A percentile compares a stretch with the other conserved stretches of the same genome.
phyloP scores from a whole-genome alignment of 2,113 vertebrate genomes.

The Solea senegalensis region DNA sequence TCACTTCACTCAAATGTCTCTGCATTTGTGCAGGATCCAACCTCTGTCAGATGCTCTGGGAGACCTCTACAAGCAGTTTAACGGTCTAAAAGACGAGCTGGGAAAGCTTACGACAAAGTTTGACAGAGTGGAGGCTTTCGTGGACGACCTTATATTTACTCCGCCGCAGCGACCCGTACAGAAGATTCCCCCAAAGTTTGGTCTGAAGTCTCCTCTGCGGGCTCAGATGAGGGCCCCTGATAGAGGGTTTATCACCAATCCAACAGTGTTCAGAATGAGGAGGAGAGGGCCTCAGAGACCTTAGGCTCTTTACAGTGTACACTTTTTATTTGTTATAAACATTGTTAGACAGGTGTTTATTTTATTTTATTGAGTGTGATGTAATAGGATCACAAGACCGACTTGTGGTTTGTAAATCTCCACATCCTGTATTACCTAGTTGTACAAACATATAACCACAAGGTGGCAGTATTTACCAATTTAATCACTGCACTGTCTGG shows the following conservation, averaged over 20 bases:
- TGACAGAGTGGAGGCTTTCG: conserved; percentile 81
- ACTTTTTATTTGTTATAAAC: too few relatives aligned
- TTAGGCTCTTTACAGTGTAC: conserved; percentile 11
- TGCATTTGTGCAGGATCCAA: conserved; percentile 77
- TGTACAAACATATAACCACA: conserved; percentile 36
- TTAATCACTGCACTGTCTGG: conserved; percentile 1
- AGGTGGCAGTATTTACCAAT: conserved; percentile 44
- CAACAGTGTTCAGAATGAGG: conserved; percentile 40
- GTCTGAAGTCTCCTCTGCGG: conserved; percentile 31
- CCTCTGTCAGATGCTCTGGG: conserved; percentile 84
- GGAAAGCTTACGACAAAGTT: conserved; percentile 80
- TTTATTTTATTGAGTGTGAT: too few relatives aligned
- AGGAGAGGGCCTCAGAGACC: conserved; percentile 44
- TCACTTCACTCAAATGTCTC: conserved; percentile 7
- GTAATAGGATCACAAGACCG: too few relatives aligned
- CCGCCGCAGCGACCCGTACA: conserved; percentile 21
- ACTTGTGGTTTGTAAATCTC: too few relatives aligned
- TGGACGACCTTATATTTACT: conserved; percentile 77
- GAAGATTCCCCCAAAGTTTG: conserved; percentile 26
- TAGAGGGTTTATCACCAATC: conserved; percentile 2
- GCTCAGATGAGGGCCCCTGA: conserved; percentile 36
- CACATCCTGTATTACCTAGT: too few relatives aligned
- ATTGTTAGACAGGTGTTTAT: too few relatives aligned
- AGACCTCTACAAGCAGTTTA: conserved; percentile 87
- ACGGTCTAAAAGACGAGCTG: conserved; percentile 84